Conservation (phyloP, 2,888 invertebrate species). For the Apodemia zela region DNA sequence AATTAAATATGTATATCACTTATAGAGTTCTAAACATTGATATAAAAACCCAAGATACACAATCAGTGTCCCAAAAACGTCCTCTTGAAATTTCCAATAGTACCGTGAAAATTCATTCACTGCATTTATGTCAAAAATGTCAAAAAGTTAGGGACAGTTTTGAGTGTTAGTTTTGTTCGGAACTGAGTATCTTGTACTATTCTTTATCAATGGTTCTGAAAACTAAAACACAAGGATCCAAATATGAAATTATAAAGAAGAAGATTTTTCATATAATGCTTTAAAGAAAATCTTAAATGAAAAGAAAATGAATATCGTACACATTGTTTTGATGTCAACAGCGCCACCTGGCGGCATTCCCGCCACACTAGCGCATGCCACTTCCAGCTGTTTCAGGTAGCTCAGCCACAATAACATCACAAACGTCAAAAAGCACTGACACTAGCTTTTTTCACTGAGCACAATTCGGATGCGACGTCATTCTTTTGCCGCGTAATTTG, state of each 20-base stretch:
- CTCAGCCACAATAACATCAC: conserved; percentile 77
- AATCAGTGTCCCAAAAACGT: too few species aligned
- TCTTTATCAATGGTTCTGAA: too few species aligned
- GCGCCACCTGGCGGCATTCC: conserved; percentile 65
- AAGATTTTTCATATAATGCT: neutral
- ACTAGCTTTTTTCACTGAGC: conserved; percentile 31
- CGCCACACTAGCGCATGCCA: conserved; percentile 55
- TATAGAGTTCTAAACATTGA: neutral
- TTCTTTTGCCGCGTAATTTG: conserved; percentile 75
- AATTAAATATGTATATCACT: too few species aligned
- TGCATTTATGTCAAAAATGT: too few species aligned
- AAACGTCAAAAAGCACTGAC: conserved; percentile 38
- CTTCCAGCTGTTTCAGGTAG: conserved; percentile 71
- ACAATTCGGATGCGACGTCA: conserved; percentile 58
- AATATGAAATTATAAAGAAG: neutral
- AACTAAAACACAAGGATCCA: neutral
- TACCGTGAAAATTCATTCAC: too few species aligned
- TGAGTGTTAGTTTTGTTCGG: too few species aligned
- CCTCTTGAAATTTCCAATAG: too few species aligned
- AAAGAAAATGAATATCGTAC: conserved; percentile 43
- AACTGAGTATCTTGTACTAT: too few species aligned
- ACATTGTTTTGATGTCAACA: conserved; percentile 69
- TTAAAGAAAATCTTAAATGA: neutral
- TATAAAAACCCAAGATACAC: too few species aligned
- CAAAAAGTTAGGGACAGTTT: too few species aligned